Percentiles rank a stretch among this genome's conserved stretches.
Conservation (phyloP, 2,113 vertebrate genomes). For the Verasper variegatus region DNA sequence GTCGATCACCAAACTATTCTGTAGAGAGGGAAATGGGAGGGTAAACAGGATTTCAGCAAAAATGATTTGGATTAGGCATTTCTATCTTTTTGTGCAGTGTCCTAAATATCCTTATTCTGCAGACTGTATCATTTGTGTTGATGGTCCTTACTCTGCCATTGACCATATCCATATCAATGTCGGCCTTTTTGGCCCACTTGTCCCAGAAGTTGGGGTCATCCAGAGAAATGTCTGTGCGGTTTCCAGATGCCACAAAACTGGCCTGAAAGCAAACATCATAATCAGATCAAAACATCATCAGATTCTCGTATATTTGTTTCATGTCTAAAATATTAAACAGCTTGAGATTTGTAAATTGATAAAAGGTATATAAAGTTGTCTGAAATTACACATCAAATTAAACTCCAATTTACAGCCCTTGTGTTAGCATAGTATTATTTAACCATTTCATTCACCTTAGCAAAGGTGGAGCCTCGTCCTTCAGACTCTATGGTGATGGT, state of each 20-base stretch:
- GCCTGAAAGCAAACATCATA: conserved; percentile 85
- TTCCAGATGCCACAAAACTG: conserved; percentile 98
- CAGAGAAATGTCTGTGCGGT: conserved; percentile 97
- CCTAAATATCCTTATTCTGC: background rate
- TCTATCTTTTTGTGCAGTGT: background rate
- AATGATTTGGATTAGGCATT: too few species aligned
- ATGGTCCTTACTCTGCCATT: conserved; percentile 92
- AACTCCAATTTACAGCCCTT: too few species aligned
- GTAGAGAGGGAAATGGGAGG: conserved; percentile 35
- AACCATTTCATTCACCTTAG: conserved; percentile 86
- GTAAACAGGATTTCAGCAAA: conserved; percentile 6
- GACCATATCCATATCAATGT: conserved; percentile 94
- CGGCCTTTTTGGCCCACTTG: conserved; percentile 99
- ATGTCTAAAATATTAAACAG: background rate
- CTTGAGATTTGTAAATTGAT: background rate
- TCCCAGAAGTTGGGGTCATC: conserved; percentile 99
- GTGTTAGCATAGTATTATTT: background rate
- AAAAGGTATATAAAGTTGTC: background rate
- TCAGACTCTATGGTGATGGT: conserved; percentile 99
- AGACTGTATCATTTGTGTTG: background rate
- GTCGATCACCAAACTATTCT: conserved; percentile 99
- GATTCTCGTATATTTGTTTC: background rate
- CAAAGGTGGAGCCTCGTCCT: conserved; percentile 97
- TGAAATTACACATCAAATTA: background rate
- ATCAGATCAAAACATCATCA: conserved; percentile 16